Base-by-base conservation (phyloP, 64 coral and sea anemone species). In the Cladopsammia gracilis region DNA sequence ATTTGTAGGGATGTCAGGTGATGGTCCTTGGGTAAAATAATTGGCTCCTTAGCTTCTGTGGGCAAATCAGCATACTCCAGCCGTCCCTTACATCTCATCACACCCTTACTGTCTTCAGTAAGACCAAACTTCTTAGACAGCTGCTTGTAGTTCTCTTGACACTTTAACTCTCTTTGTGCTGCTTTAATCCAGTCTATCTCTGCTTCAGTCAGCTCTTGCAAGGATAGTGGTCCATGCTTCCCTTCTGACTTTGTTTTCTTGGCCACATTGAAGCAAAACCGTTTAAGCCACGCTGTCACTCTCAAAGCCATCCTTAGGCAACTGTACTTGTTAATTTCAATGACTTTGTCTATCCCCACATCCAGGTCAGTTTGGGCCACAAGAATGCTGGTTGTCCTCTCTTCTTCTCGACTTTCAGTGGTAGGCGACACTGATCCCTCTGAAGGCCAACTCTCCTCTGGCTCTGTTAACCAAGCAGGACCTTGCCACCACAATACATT, bases 1-100 rank as follows among this genome's bases (percentile, higher is more conserved):
- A 94, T 62, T 25, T 81, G 50, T 47, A 89, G 64, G 52, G 64
- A 61, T 44, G 93, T 94, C 12, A 94, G 45, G 13, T 59, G 64
- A 44, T 94, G 92, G 45, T 94, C 62, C 64, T 70, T 77, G 62
- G 86, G 86, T 25, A 94, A 84, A 13, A 94, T 64, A 25, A 89
- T 89, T 3, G 86, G 93, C 48, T 61, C 65, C 11, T 89, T 89
- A 4, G 86, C 52, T 26, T 89, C 70, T 43, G 11, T 43, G 5
- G 66, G 52, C 52, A 94, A 69, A 25, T 78, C 64, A 12, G 92
- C 25, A 61, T 94, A 70, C 20, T 51, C 85, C 16, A 94, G 64
- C 25, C 77, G 77, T 1, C 86, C 92, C 73, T 59, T 70, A 64
- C 92, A 89, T 56, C 66, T 54, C 4, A 90, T 25, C 18, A 86